Percentiles rank a stretch among this genome's conserved stretches.
Evolutionary conservation across 2,797 vertebrate genomes (phyloP).

Genomic region (Sebastes elongatus): DNA sequence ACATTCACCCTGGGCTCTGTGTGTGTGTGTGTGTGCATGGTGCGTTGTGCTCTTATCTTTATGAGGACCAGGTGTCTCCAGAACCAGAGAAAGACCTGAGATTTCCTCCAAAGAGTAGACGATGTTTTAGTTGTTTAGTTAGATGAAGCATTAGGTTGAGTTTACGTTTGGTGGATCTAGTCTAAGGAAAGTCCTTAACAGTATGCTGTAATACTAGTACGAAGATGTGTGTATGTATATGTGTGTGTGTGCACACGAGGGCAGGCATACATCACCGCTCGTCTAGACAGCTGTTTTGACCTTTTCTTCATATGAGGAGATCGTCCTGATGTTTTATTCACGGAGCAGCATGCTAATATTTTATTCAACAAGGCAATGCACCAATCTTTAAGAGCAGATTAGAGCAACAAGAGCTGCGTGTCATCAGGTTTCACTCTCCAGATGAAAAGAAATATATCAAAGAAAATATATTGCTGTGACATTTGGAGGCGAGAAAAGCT

Average conservation of each 20-base stretch:
- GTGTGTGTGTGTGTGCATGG: not conserved
- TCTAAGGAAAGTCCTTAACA: not conserved
- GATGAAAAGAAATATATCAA: slow-evolving; percentile 58
- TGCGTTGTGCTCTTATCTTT: not conserved
- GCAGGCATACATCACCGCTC: not conserved
- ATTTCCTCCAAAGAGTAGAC: not conserved
- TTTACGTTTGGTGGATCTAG: not conserved
- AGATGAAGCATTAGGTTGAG: not conserved
- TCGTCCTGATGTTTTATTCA: slow-evolving; percentile 60
- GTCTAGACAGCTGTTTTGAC: slow-evolving; percentile 61
- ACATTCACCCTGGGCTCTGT: slow-evolving; percentile 16
- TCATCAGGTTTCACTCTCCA: slow-evolving; percentile 44
- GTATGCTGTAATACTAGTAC: not conserved
- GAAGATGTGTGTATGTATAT: not conserved
- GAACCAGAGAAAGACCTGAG: not conserved
- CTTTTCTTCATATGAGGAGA: slow-evolving; percentile 48
- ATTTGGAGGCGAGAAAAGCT: slow-evolving; percentile 27
- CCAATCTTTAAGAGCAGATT: slow-evolving; percentile 37
- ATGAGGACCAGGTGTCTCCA: not conserved
- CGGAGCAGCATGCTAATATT: slow-evolving; percentile 29
- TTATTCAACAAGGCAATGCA: slow-evolving; percentile 39
- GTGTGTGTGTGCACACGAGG: not conserved
- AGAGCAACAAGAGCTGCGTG: slow-evolving; percentile 21
- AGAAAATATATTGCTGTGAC: slow-evolving; percentile 40
- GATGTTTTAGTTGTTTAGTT: not conserved